Evolutionary conservation across 2,888 invertebrate species (phyloP), one percentile per base, ranked within the genome.

Genomic region (Andrena haemorrhoa): DNA sequence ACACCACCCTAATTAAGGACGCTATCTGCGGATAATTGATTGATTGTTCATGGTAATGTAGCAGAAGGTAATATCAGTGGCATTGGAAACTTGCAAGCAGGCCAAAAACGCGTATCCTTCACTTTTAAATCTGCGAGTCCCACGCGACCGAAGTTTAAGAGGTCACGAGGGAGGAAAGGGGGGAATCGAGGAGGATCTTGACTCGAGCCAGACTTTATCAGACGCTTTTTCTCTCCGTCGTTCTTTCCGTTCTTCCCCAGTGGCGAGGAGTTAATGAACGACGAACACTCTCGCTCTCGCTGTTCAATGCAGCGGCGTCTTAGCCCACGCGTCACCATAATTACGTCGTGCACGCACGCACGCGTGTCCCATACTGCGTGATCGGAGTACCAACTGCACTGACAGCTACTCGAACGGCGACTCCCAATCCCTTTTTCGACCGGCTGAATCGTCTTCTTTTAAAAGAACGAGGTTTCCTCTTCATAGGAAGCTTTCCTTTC

Each of bases 291-390:
- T 88, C 84, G 81, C 87, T 83, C 78, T 88, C 88, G 66, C 85
- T 81, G 83, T 89, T 89, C 89, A 90, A 90, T 91, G 88, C 89
- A 86, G 90, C 88, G 88, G 92, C 90, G 89, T 92, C 91, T 89
- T 93, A 88, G 91, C 91, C 92, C 91, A 92, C 91, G 92, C 92
- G 92, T 92, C 91, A 86, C 89, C 90, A 86, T 92, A 92, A 93
- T 92, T 92, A 92, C 92, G 86, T 84, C 89, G 89, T 90, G 88
- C 56, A 23, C 23, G 20, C 89, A 91, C 91, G 90, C 91, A 91
- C 90, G 90, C 90, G 90, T 90, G 92, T 90, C 90, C 88, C 85
- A 88, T 87, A 89, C 87, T 90, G 88, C 92, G 91, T 92, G 92
- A 91, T 91, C 88, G 83, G 90, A 90, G 89, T 92, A 64, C 60